Base-by-base conservation (phyloP, 1,140 invertebrate genomes). In the Pseudomyrmex gracilis region DNA sequence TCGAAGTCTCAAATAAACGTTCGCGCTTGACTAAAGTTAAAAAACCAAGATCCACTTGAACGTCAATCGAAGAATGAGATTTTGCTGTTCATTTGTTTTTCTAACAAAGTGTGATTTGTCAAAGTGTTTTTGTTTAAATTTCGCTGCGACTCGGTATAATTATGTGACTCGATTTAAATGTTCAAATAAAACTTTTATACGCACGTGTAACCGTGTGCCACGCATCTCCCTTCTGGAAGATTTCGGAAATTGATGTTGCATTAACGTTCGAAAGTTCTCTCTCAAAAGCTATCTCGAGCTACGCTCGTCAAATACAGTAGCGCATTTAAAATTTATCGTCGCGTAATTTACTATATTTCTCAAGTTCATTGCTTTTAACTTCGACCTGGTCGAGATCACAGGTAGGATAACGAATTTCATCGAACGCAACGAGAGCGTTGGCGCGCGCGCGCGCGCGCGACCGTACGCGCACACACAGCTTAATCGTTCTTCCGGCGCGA, bases 11-110 rank as follows among this genome's bases (percentile, higher is more conserved):
- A 24, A 70, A 58, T 71, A 58, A 45, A 71, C 34, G 76, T 71
- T 17, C 47, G n/a, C 43, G 60, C n/a, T 76, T 53, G 45, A 53
- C 34, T 45, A 51, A 76, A 64, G 60, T 80, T 71, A 57, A 70
- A 58, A 57, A 70, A 58, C 53, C 24, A 47, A 68, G 58, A 43
- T 58, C 43, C 55, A 70, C 51, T 70, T 34, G 66, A 5, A 80
- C 66, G 58, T 80, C n/a, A 34, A 58, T 43, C 12, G 45, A 49
- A 71, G 53, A 80, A 12, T 67, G 55, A 77, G 61, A 5, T 71
- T 71, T 71, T 47, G 34, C 43, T 80, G 58, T 80, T 70, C 51
- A 34, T 49, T 80, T 80, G 43, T 80, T 57, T 70, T 8, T 20
- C 12, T 15, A 15, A 9, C 9, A 8, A 70, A 58, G 76, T 80